These are phyloP conservation scores for Genyomyrus donnyi DNA, from an alignment of 2,113 vertebrate species.

Conservation along the genomic window DNA sequence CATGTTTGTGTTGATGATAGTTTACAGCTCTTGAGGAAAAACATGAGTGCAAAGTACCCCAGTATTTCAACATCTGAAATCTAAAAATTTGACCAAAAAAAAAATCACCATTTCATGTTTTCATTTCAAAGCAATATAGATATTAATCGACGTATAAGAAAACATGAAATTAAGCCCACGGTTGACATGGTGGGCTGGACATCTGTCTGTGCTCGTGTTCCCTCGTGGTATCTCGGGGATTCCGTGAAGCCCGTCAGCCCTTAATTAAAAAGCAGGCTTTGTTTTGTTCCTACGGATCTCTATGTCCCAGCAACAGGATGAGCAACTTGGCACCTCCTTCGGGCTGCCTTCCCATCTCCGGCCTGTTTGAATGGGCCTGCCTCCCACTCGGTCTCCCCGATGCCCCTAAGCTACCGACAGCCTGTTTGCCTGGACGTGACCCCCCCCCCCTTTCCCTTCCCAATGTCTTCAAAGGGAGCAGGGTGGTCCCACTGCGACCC, in stretches of 20 bases:
- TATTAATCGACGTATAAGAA: neutral
- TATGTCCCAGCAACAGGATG: neutral
- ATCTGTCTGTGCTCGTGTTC: neutral
- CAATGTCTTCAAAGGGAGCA: neutral
- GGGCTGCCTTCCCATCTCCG: neutral
- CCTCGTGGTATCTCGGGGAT: neutral
- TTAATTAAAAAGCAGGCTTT: constrained; percentile 14
- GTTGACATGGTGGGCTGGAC: neutral
- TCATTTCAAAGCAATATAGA: neutral
- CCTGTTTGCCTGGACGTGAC: neutral
- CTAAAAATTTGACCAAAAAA: neutral
- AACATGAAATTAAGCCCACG: neutral
- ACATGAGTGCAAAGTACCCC: neutral
- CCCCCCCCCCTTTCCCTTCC: neutral
- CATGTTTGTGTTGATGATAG: neutral
- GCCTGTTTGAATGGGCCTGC: neutral
- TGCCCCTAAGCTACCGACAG: neutral
- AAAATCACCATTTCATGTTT: neutral
- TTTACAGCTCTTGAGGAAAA: neutral
- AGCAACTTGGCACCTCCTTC: neutral
- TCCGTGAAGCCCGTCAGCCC: neutral
- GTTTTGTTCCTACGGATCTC: neutral
- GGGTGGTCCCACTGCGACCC: neutral
- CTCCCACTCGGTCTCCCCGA: neutral
- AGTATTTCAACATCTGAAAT: neutral